Conservation (phyloP, 2,113 vertebrate genomes). For the Craseonycteris thonglongyai region DNA sequence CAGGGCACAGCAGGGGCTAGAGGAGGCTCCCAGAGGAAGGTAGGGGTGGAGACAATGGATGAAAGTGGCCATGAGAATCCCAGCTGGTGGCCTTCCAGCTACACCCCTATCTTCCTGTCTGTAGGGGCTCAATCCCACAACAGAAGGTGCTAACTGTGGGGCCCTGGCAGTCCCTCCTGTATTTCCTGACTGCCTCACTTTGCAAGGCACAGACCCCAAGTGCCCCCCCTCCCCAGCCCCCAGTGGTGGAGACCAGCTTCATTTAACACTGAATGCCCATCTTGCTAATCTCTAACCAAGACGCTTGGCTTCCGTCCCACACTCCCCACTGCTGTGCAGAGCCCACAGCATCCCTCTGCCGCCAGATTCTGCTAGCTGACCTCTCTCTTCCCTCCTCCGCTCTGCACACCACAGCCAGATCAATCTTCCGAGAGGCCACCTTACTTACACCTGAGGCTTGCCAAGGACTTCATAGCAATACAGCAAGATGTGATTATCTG, state of each 20-base stretch:
- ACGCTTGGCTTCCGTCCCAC: neutral
- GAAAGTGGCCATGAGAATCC: neutral
- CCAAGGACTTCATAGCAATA: neutral
- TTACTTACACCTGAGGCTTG: neutral
- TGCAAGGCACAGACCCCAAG: neutral
- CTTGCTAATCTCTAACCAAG: neutral
- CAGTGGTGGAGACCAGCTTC: neutral
- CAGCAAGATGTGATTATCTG: neutral
- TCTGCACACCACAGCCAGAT: neutral
- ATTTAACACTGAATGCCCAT: neutral
- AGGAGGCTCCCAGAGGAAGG: neutral
- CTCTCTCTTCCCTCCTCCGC: neutral
- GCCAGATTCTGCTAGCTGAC: neutral
- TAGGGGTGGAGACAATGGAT: neutral
- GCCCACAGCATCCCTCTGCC: neutral
- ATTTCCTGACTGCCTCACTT: neutral
- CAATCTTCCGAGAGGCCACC: neutral
- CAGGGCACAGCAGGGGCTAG: neutral
- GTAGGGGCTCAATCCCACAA: neutral
- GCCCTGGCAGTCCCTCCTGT: neutral
- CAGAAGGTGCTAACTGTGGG: neutral
- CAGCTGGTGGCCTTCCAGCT: neutral
- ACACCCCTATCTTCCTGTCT: neutral
- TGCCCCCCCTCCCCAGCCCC: neutral
- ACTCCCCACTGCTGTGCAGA: neutral